A percentile compares a stretch with the other conserved stretches of the same genome.
Evolutionary conservation across 2,797 vertebrate species (phyloP).

Genomic region (Myotis pilosus): DNA sequence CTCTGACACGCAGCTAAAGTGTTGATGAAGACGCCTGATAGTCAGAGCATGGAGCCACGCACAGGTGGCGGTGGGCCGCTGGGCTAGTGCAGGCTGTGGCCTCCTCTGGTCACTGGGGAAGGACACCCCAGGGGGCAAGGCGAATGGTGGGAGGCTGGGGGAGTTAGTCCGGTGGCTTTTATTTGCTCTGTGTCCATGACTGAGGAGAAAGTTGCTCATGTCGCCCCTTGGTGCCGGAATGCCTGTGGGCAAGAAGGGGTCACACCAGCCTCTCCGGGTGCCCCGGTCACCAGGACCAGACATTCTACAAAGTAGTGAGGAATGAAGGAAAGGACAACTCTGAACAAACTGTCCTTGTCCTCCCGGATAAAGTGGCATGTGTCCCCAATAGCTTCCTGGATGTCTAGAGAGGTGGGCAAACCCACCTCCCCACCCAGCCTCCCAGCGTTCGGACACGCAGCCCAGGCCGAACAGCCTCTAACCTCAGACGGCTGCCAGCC

Average conservation of each 20-base stretch:
- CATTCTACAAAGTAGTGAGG: too few species aligned
- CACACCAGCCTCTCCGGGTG: background rate
- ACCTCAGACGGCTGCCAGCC: accelerated
- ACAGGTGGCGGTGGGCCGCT: accelerated
- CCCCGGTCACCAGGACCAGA: background rate
- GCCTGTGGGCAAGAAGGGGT: background rate
- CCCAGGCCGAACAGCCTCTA: background rate
- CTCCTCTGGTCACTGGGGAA: background rate
- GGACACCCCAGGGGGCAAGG: accelerated
- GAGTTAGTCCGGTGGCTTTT: background rate
- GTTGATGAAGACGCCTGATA: accelerated
- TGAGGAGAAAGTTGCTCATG: background rate
- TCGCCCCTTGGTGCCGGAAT: background rate
- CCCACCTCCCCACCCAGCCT: background rate
- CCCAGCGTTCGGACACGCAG: accelerated
- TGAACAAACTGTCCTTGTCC: accelerated
- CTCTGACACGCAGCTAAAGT: too few species aligned
- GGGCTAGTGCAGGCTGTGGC: background rate
- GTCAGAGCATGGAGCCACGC: too few species aligned
- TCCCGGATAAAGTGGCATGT: background rate
- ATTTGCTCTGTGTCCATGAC: background rate
- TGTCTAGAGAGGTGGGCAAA: background rate
- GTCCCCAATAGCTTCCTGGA: background rate
- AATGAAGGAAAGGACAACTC: background rate
- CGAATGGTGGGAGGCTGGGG: accelerated